Evolutionary conservation across 1,140 invertebrate genomes (phyloP).

Genomic region (Cotesia typhae): DNA sequence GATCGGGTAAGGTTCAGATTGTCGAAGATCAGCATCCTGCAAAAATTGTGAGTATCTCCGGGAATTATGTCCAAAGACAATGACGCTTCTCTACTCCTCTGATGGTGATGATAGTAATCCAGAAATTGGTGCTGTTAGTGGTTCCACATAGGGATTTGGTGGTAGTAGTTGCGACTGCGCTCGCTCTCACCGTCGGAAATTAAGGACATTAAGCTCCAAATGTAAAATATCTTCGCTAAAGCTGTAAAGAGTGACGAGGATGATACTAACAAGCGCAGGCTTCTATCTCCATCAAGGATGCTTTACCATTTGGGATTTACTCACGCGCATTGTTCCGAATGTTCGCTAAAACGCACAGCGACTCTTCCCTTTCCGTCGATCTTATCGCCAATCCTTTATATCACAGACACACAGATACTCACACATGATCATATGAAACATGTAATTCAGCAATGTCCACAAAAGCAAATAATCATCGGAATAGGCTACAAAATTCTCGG

Average conservation of each 20-base stretch:
- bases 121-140: constrained; percentile 13
- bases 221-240: constrained; percentile 16
- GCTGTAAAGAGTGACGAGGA: constrained; percentile 10
- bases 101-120: constrained; percentile 30
- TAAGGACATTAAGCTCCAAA: constrained; percentile 30
- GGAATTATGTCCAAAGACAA: no score
- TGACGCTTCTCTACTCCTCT: neutral
- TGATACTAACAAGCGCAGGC: constrained; percentile 1
- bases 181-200: constrained; percentile 28
- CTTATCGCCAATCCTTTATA: neutral
- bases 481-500: constrained; percentile 11
- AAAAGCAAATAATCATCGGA: constrained; percentile 19
- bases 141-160: constrained; percentile 26
- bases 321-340: constrained; percentile 26
- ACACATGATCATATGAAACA: constrained; percentile 26
- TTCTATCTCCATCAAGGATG: constrained; percentile 27
- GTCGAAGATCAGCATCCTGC: no score
- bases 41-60: no score
- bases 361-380: no score
- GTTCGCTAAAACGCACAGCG: constrained; percentile 21
- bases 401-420: neutral
- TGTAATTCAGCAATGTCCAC: constrained; percentile 5
- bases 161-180: constrained; percentile 26
- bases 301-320: constrained; percentile 28
- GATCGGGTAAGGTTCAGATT: no score